Evolutionary conservation across 2,888 invertebrate species (phyloP).

Genomic region (Cosmia pyralina): DNA sequence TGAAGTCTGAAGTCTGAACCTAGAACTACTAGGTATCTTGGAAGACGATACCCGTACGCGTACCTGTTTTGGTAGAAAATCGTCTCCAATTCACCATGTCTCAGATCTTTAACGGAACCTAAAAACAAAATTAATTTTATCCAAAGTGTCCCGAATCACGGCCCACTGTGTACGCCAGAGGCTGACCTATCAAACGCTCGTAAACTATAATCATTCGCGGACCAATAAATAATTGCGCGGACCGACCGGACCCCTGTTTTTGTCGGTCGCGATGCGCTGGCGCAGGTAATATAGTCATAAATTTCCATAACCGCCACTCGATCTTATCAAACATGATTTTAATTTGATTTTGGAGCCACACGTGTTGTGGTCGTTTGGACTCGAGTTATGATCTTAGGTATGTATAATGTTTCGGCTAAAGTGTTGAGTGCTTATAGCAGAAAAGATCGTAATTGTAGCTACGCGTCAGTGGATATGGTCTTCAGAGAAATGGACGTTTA

Average conservation of each 20-base stretch:
- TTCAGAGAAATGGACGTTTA: conserved; percentile 20
- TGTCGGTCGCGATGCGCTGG: conserved; percentile 86
- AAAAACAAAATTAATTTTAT: conserved; percentile 56
- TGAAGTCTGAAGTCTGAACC: neutral
- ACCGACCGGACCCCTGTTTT: conserved; percentile 86
- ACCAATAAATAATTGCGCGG: conserved; percentile 88
- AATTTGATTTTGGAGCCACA: conserved; percentile 90
- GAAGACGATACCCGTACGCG: too few species aligned
- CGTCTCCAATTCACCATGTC: conserved; percentile 1
- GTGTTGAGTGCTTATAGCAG: conserved; percentile 46
- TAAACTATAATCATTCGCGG: conserved; percentile 90
- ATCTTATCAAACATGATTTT: conserved; percentile 91
- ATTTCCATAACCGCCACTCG: conserved; percentile 90
- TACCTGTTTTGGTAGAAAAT: neutral
- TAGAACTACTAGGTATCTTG: neutral
- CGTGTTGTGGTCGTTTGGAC: conserved; percentile 86
- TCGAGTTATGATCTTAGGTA: conserved; percentile 87
- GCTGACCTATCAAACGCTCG: conserved; percentile 85
- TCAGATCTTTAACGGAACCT: neutral
- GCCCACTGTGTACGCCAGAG: conserved; percentile 76
- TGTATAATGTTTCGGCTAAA: conserved; percentile 70
- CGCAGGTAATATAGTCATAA: conserved; percentile 91
- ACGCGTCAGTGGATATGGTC: too few species aligned
- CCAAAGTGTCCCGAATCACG: conserved; percentile 56
- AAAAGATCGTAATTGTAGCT: conserved; percentile 32